Base-by-base conservation (phyloP, 1,140 invertebrate genomes). In the Mercenaria mercenaria region DNA sequence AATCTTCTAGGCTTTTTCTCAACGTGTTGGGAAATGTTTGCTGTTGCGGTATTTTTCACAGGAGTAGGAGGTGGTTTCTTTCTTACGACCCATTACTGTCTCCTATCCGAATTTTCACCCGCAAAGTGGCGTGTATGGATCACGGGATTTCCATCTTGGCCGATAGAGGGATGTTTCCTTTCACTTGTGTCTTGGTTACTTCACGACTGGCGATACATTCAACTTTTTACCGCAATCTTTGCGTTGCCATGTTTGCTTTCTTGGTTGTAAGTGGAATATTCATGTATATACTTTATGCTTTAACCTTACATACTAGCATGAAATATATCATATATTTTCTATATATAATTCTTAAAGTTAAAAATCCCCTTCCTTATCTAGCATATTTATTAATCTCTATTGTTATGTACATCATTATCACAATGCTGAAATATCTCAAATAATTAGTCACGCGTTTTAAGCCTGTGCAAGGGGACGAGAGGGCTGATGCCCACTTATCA, bases 11-110 rank as follows among this genome's bases (percentile, higher is more conserved):
- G 67, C 0, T 85, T 79, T 15, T 89, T 86, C 61, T 74, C 91
- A 2, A 81, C 50, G 11, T 56, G n/a, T n/a, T 91, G 92, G 91
- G 34, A 59, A 39, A 72, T 91, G 77, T 91, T 90, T 69, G 81
- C 89, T 77, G 91, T 84, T 0, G 26, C 47, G 18, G 4, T 72
- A 23, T 89, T 92, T 47, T 82, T 91, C 50, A 81, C 90, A 41
- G 92, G 92, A 4, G 18, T 91, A 0, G 79, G 79, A n/a, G 50
- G 50, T 0, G 56, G 52, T 11, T 34, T 64, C 18, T 82, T 82
- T 29, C 34, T 82, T 1, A 82, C 79, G 6, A 32, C 50, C 8
- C 34, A 61, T 11, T 82, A 61, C n/a, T 20, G n/a, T 13, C 43
- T 82, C 18, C 6, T 59, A 23, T 82, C 52, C 0, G 79, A 82